These are phyloP conservation scores for Anarsia innoxiella DNA, from an alignment of 2,888 invertebrate species.

Conservation along the genomic window DNA sequence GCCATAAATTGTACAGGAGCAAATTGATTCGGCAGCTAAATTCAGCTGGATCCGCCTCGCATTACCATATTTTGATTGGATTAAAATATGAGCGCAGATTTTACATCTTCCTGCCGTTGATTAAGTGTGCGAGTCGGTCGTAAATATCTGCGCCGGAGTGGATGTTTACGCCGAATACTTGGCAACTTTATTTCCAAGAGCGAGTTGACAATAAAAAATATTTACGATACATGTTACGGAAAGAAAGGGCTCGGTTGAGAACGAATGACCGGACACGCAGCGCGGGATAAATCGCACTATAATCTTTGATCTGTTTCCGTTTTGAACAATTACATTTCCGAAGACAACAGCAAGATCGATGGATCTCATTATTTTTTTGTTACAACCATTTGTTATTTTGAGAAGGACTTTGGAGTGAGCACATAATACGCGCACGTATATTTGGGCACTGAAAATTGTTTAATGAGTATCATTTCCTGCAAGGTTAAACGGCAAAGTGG, in stretches of 20 bases:
- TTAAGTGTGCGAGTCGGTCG: constrained; percentile 47
- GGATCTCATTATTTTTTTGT: constrained; percentile 44
- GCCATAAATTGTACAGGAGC: constrained; percentile 60
- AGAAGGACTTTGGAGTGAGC: constrained; percentile 29
- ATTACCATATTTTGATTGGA: constrained; percentile 70
- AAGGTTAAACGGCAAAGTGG: constrained; percentile 1
- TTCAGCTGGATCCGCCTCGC: constrained; percentile 34
- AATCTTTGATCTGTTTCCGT: constrained; percentile 50
- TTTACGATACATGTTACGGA: constrained; percentile 28
- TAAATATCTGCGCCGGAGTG: constrained; percentile 44
- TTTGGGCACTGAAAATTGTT: constrained; percentile 17
- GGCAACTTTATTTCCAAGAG: constrained; percentile 38
- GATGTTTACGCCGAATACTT: constrained; percentile 39
- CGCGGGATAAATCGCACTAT: constrained; percentile 47
- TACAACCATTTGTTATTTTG: constrained; percentile 31
- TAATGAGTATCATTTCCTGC: constrained; percentile 16
- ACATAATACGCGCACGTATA: constrained; percentile 25
- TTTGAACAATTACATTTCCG: constrained; percentile 38
- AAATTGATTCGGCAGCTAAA: constrained; percentile 61
- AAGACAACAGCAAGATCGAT: constrained; percentile 38
- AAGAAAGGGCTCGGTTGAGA: constrained; percentile 34
- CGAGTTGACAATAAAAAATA: constrained; percentile 26
- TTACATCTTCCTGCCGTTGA: constrained; percentile 58
- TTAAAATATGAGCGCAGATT: constrained; percentile 52
- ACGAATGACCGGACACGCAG: constrained; percentile 33